phyloP scores from a whole-genome alignment of 1,140 invertebrate genomes.

The Drosophila kikkawai region DNA sequence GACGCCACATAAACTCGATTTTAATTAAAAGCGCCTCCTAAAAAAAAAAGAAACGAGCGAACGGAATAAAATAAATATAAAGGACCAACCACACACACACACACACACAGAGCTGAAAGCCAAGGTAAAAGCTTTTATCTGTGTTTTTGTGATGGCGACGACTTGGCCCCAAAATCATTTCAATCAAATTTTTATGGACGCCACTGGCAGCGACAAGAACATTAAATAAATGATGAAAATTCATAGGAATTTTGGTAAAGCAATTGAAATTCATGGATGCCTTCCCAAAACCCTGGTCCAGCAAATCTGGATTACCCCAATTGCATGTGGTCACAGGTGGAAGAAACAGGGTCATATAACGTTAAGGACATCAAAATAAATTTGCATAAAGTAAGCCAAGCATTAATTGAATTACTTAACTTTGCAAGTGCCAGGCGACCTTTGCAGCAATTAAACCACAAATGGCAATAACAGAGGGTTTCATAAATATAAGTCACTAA shows the following conservation, averaged over 20 bases:
- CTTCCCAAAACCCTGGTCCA: constrained; percentile 6
- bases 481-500: background rate
- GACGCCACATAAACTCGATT: constrained; percentile 64
- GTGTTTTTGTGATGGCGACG: constrained; percentile 49
- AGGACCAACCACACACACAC: constrained; percentile 18
- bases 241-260: constrained; percentile 58
- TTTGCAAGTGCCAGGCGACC: constrained; percentile 12
- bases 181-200: constrained; percentile 76
- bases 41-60: constrained; percentile 23
- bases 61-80: constrained; percentile 57
- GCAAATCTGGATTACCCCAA: constrained; percentile 15
- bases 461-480: background rate
- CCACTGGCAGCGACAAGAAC: constrained; percentile 54
- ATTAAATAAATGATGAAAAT: constrained; percentile 76
- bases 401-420: constrained; percentile 31
- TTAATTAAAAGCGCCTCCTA: constrained; percentile 69
- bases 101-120: background rate
- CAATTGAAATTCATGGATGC: constrained; percentile 79
- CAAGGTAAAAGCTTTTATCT: constrained; percentile 40
- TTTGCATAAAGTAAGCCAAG: constrained; percentile 27
- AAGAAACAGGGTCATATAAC: constrained; percentile 22
- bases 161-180: constrained; percentile 50
- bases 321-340: constrained; percentile 36
- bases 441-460: constrained; percentile 19
- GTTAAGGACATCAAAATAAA: constrained; percentile 19